These are phyloP conservation scores for Helicoverpa zea DNA, from an alignment of 1,140 invertebrate species.

Conservation along the genomic window DNA sequence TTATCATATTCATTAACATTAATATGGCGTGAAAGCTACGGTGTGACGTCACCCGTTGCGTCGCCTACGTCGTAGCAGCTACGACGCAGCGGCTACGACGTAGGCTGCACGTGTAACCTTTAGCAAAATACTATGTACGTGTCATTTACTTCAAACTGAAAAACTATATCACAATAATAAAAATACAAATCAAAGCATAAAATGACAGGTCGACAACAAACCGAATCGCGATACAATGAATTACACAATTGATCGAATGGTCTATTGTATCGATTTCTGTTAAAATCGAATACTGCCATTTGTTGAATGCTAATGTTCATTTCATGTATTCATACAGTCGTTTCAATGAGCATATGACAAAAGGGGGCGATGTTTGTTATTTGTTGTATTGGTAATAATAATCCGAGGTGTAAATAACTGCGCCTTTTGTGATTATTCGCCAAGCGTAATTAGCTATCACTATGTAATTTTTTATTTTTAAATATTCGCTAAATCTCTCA, in stretches of 20 bases:
- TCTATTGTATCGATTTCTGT: neutral
- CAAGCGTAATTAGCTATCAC: too few relatives aligned
- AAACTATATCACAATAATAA: neutral
- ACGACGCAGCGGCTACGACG: constrained; percentile 13
- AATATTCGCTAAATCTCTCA: too few relatives aligned
- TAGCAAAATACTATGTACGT: too few relatives aligned
- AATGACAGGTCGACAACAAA: too few relatives aligned
- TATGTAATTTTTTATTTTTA: too few relatives aligned
- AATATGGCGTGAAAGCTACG: neutral
- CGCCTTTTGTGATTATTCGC: too few relatives aligned
- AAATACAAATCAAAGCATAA: too few relatives aligned
- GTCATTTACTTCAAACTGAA: too few relatives aligned
- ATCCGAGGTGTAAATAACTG: too few relatives aligned
- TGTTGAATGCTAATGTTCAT: neutral
- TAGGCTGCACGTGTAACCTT: too few relatives aligned
- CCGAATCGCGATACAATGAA: too few relatives aligned
- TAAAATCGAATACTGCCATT: neutral
- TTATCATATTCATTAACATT: neutral
- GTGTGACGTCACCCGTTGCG: constrained; percentile 5
- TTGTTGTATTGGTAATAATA: neutral
- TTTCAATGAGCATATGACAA: neutral
- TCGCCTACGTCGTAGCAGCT: constrained; percentile 14
- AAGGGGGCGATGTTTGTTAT: neutral
- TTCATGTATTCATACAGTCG: neutral
- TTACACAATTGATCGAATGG: neutral